phyloP scores from a whole-genome alignment of 92 coral and sea anemone genomes.

The Actinernus sp. region DNA sequence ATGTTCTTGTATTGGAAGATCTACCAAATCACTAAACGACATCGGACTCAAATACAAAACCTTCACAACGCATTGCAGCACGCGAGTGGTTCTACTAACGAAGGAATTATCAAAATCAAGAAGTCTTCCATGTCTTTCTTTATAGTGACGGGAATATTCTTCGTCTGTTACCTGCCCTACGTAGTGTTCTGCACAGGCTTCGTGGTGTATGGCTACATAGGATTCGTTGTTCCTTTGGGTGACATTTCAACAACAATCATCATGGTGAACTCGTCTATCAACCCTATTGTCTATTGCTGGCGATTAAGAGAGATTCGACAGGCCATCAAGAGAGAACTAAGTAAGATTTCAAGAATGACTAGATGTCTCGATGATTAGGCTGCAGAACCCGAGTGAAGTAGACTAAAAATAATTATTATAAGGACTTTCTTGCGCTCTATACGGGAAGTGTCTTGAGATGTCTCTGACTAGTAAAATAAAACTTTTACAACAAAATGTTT shows the following conservation, averaged over 20 bases:
- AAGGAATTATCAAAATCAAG: background rate
- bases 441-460: too few relatives aligned
- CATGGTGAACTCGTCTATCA: constrained; percentile 3
- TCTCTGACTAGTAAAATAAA: too few relatives aligned
- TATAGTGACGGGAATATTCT: background rate
- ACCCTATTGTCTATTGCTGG: constrained; percentile 19
- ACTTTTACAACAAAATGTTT: too few relatives aligned
- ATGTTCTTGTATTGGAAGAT: background rate
- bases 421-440: too few relatives aligned
- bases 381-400: too few relatives aligned
- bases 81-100: background rate
- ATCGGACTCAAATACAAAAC: background rate
- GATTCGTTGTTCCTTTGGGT: background rate
- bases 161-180: background rate
- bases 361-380: too few relatives aligned
- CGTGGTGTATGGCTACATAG: background rate
- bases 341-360: background rate
- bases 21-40: background rate
- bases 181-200: background rate
- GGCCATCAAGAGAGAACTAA: background rate
- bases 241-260: background rate
- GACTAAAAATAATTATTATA: too few relatives aligned
- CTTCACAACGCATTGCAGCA: background rate
- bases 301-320: constrained; percentile 3
- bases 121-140: background rate